Evolutionary conservation across 2,113 vertebrate species (phyloP).

Genomic region (Nematolebias whitei): DNA sequence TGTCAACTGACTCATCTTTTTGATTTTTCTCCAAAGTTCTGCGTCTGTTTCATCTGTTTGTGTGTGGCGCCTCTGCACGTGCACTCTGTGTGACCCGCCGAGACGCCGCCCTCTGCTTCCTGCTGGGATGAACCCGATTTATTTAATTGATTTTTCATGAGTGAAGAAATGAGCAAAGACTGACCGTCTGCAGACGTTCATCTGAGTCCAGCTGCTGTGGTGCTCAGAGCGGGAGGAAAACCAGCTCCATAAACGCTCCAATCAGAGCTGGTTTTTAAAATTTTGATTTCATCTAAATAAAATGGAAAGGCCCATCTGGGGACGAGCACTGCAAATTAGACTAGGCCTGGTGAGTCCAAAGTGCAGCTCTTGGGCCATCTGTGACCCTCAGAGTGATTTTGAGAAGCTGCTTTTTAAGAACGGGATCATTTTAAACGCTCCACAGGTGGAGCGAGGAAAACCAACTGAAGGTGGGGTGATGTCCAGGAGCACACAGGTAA

Average conservation of each 20-base stretch:
- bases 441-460: too few relatives aligned
- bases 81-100: slow-evolving; percentile 81
- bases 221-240: slow-evolving; percentile 3
- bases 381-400: too few relatives aligned
- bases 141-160: slow-evolving; percentile 72
- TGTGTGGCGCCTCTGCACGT: slow-evolving; percentile 73
- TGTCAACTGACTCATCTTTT: slow-evolving; percentile 14
- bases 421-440: too few relatives aligned
- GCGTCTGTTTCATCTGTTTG: slow-evolving; percentile 56
- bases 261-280: not conserved
- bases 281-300: not conserved
- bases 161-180: slow-evolving; percentile 72
- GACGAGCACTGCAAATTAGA: too few relatives aligned
- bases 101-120: slow-evolving; percentile 72
- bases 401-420: too few relatives aligned
- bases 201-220: slow-evolving; percentile 34
- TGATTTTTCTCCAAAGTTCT: slow-evolving; percentile 20
- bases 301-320: too few relatives aligned
- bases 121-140: slow-evolving; percentile 77
- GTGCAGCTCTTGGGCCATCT: too few relatives aligned
- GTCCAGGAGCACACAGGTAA: too few relatives aligned
- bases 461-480: too few relatives aligned
- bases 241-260: slow-evolving; percentile 4
- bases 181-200: slow-evolving; percentile 69
- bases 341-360: too few relatives aligned